Percentiles rank a stretch among this genome's conserved stretches.
Conservation (phyloP, 2,797 vertebrate species). For the Micrastur ruficollis region DNA sequence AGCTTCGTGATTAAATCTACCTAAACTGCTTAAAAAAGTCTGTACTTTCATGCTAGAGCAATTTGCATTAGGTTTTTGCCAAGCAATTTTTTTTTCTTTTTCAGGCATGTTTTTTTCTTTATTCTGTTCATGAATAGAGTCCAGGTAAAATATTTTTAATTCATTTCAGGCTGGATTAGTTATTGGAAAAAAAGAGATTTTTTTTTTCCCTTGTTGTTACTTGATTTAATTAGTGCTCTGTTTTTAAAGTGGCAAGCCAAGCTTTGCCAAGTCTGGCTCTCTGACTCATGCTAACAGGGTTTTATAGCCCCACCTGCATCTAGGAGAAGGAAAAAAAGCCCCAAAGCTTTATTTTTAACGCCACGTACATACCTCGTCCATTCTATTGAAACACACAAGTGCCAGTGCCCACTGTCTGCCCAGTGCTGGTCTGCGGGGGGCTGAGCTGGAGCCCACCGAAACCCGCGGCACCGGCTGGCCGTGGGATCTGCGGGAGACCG, state of each 20-base stretch:
- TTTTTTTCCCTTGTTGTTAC: conserved; percentile 64
- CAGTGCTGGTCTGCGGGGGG: not conserved
- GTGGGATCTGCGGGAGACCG: not conserved
- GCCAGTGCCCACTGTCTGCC: not conserved
- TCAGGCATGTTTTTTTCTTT: conserved; percentile 47
- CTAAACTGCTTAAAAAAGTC: not conserved
- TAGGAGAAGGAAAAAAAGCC: conserved; percentile 49
- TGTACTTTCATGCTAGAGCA: conserved; percentile 23
- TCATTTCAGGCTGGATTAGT: conserved; percentile 73
- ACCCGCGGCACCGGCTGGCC: accelerated
- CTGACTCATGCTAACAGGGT: conserved; percentile 65
- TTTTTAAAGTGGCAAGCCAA: conserved; percentile 64
- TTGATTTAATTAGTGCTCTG: conserved; percentile 73
- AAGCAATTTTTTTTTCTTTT: conserved; percentile 12
- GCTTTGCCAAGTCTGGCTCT: conserved; percentile 66
- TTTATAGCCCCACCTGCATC: conserved; percentile 77
- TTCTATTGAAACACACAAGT: conserved; percentile 25
- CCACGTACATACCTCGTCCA: not conserved
- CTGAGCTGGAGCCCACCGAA: not conserved
- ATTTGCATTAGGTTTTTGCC: conserved; percentile 42
- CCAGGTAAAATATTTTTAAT: conserved; percentile 80
- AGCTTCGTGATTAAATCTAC: not conserved
- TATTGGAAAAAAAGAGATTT: conserved; percentile 70
- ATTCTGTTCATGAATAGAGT: conserved; percentile 56
- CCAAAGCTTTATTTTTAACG: conserved; percentile 70